These are phyloP conservation scores for Allolobophora icterica DNA, from an alignment of 2,888 invertebrate species.

Conservation along the genomic window DNA sequence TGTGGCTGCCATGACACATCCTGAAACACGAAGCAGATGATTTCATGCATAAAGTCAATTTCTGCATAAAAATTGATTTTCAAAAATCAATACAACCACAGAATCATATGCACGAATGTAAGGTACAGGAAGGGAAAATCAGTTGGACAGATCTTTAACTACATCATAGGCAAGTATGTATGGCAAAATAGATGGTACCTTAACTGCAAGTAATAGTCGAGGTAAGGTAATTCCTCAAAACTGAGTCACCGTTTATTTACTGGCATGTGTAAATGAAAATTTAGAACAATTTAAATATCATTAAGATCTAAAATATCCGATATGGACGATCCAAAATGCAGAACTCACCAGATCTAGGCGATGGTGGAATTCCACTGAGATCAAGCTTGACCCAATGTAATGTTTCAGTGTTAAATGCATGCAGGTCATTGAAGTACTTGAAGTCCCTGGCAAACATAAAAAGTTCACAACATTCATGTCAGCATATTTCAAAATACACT, in stretches of 20 bases:
- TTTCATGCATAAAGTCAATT: not conserved
- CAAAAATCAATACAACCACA: not conserved
- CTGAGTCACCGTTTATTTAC: not conserved
- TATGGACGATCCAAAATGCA: not conserved
- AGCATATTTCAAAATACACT: not conserved
- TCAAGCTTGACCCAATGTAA: constrained; percentile 80
- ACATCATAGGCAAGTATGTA: not conserved
- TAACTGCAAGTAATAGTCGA: not conserved
- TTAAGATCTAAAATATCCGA: not conserved
- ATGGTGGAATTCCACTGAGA: constrained; percentile 71
- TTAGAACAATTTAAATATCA: not conserved
- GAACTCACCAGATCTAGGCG: constrained; percentile 70
- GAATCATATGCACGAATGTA: not conserved
- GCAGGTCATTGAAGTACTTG: constrained; percentile 86
- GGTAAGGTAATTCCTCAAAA: not conserved
- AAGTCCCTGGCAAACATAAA: constrained; percentile 71
- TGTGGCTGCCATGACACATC: constrained; percentile 76
- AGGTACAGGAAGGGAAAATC: not conserved
- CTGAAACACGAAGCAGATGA: constrained; percentile 66
- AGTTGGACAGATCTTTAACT: not conserved
- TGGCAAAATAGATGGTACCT: not conserved
- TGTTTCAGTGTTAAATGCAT: constrained; percentile 80
- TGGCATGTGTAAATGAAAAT: not conserved
- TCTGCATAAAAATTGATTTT: not conserved
- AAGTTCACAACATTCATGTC: not conserved